These are phyloP conservation scores for Hoplodrina blanda DNA, from an alignment of 2,888 invertebrate genomes.

Conservation along the genomic window DNA sequence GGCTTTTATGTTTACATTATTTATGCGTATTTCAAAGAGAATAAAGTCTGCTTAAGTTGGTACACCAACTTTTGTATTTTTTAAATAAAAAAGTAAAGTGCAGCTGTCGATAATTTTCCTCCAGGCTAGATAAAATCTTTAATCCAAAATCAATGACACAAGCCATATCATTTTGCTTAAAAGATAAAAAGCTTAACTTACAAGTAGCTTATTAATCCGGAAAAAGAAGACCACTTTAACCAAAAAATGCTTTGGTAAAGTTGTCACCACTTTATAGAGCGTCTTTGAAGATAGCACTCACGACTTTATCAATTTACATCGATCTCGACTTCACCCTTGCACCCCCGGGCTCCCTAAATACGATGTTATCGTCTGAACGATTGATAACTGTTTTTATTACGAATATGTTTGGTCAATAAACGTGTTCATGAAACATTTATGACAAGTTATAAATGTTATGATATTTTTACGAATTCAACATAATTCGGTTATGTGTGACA, in stretches of 20 bases:
- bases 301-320: constrained; percentile 73
- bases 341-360: constrained; percentile 69
- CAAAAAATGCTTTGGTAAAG: not conserved
- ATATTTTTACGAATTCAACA: constrained; percentile 15
- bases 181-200: not conserved
- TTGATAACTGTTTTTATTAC: constrained; percentile 73
- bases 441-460: constrained; percentile 22
- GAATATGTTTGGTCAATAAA: constrained; percentile 52
- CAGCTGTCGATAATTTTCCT: not conserved
- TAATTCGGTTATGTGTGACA: not conserved
- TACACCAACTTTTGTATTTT: no score
- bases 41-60: not conserved
- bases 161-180: not conserved
- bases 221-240: not conserved
- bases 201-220: not conserved
- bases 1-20: constrained; percentile 7
- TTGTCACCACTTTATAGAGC: constrained; percentile 25
- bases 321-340: constrained; percentile 69
- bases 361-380: constrained; percentile 73
- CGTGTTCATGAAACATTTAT: constrained; percentile 33
- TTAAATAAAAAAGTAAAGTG: no score
- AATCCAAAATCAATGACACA: not conserved
- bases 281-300: constrained; percentile 55
- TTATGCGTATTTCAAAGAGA: constrained; percentile 1
- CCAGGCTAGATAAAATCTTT: not conserved